Conservation (phyloP, 1,140 invertebrate species). For the Drosophila ambigua region DNA sequence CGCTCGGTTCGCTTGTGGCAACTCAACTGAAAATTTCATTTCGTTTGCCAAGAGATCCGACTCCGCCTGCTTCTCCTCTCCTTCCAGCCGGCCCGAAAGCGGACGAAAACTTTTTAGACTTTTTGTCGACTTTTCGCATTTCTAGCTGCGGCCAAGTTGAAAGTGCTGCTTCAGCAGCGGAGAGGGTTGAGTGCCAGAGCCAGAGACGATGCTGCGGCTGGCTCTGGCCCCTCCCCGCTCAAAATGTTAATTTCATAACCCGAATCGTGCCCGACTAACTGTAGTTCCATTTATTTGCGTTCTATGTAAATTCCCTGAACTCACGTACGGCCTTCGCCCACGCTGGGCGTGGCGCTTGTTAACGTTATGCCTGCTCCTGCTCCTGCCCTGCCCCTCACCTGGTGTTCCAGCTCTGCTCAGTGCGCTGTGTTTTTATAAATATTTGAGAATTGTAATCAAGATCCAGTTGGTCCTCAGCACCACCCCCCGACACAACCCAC, state of each 20-base stretch:
- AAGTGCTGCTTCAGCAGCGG: slow-evolving; percentile 75
- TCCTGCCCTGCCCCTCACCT: slow-evolving; percentile 16
- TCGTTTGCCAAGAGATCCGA: slow-evolving; percentile 59
- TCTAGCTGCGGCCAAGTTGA: slow-evolving; percentile 73
- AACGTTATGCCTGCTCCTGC: slow-evolving; percentile 31
- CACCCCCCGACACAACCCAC: slow-evolving; percentile 11
- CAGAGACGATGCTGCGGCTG: neutral
- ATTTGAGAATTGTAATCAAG: slow-evolving; percentile 83
- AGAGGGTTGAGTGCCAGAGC: neutral
- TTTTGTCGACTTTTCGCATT: slow-evolving; percentile 82
- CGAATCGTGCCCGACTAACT: slow-evolving; percentile 73
- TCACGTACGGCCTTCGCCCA: slow-evolving; percentile 34
- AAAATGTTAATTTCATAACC: slow-evolving; percentile 82
- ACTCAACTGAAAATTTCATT: slow-evolving; percentile 82
- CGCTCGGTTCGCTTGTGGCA: slow-evolving; percentile 51
- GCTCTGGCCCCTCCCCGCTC: slow-evolving; percentile 13
- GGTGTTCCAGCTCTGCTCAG: slow-evolving; percentile 3
- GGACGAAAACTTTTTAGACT: slow-evolving; percentile 78
- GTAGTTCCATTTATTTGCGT: slow-evolving; percentile 80
- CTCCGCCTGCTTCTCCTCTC: neutral
- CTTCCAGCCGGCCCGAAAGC: slow-evolving; percentile 29
- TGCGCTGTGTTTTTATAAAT: slow-evolving; percentile 72
- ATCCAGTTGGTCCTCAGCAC: slow-evolving; percentile 49
- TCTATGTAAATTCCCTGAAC: slow-evolving; percentile 74
- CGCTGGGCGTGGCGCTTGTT: slow-evolving; percentile 27